These are phyloP conservation scores for Siniperca scherzeri DNA, from an alignment of 2,797 vertebrate species.

Conservation along the genomic window DNA sequence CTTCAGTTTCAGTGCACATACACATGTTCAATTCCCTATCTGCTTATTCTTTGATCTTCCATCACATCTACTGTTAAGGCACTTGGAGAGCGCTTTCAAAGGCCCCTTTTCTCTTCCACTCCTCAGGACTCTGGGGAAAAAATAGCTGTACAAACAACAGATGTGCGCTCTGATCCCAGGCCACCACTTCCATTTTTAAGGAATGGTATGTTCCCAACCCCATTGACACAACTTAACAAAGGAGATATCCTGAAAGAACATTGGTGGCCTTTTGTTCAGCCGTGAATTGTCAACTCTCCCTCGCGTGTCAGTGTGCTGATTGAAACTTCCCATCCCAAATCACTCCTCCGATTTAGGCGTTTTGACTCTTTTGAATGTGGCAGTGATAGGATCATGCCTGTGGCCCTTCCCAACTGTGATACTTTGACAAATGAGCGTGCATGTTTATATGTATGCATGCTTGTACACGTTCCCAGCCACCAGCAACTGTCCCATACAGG, in stretches of 20 bases:
- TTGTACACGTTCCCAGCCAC: conserved; percentile 26
- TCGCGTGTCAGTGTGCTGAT: not conserved
- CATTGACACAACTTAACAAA: conserved; percentile 47
- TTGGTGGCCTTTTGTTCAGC: conserved; percentile 22
- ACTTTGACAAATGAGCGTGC: conserved; percentile 17
- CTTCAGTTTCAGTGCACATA: conserved; percentile 73
- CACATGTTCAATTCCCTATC: conserved; percentile 41
- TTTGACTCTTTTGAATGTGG: conserved; percentile 21
- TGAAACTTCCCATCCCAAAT: conserved; percentile 16
- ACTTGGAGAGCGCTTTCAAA: conserved; percentile 43
- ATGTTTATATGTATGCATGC: conserved; percentile 36
- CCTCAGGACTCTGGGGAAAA: conserved; percentile 35
- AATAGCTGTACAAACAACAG: conserved; percentile 73
- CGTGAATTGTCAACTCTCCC: not conserved
- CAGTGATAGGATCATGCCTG: not conserved
- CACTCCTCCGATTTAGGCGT: not conserved
- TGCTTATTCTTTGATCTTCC: conserved; percentile 64
- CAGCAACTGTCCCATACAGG: conserved; percentile 52
- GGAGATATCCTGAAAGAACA: conserved; percentile 28
- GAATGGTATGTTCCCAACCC: conserved; percentile 59
- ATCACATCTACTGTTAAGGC: conserved; percentile 44
- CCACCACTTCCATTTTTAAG: conserved; percentile 55
- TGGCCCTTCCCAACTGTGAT: conserved; percentile 53
- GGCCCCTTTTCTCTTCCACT: conserved; percentile 27
- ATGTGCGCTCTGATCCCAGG: conserved; percentile 70